Evolutionary conservation across 2,113 vertebrate species (phyloP).

Genomic region (Leptodactylus fuscus): DNA sequence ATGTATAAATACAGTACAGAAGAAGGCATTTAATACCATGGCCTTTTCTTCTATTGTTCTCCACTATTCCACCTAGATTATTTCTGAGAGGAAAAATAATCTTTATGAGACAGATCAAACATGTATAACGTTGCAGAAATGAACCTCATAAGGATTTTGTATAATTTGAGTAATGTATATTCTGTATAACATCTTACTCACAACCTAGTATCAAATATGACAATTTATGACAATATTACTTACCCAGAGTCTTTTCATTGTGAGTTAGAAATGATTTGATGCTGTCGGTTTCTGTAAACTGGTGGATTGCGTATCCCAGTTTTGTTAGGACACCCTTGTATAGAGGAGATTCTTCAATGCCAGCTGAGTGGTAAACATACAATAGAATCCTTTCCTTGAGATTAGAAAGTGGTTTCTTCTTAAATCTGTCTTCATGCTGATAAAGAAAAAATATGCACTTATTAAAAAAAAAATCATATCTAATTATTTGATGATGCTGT

Average conservation of each 20-base stretch:
- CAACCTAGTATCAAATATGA: neutral
- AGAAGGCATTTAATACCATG: no score
- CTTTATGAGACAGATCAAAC: no score
- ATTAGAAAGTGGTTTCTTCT: slow-evolving; percentile 64
- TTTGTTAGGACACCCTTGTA: slow-evolving; percentile 78
- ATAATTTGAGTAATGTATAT: no score
- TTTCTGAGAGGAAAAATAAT: no score
- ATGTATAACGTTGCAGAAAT: no score
- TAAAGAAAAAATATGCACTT: slow-evolving; percentile 51
- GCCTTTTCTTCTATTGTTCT: no score
- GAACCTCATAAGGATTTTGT: no score
- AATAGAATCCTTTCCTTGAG: slow-evolving; percentile 73
- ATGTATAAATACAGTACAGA: no score
- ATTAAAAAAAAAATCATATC: neutral
- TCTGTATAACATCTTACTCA: neutral
- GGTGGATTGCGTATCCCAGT: slow-evolving; percentile 73
- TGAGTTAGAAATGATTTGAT: slow-evolving; percentile 61
- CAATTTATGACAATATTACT: slow-evolving; percentile 57
- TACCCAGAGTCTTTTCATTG: slow-evolving; percentile 66
- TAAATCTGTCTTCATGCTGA: slow-evolving; percentile 69
- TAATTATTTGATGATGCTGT: neutral
- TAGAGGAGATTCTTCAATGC: slow-evolving; percentile 73
- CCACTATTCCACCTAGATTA: no score
- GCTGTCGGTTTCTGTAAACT: slow-evolving; percentile 70
- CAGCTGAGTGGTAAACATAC: slow-evolving; percentile 67